phyloP scores from a whole-genome alignment of 2,888 invertebrate genomes.

The Netelia virgata region DNA sequence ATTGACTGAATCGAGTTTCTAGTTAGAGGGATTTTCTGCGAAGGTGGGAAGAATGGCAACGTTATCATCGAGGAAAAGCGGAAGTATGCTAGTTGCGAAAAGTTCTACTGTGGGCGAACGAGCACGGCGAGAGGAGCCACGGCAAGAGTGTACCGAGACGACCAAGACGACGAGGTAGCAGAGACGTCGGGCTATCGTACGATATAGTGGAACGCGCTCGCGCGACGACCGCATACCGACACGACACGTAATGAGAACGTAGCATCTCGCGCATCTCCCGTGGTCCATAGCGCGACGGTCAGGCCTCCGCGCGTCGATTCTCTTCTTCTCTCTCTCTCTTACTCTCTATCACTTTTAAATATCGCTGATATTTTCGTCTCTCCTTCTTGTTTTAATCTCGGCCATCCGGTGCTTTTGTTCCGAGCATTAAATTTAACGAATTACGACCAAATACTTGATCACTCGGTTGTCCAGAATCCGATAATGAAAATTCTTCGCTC shows the following conservation, averaged over 20 bases:
- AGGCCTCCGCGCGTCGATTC: conserved; percentile 42
- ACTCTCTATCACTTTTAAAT: background rate
- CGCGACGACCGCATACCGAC: conserved; percentile 81
- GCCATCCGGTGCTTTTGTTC: conserved; percentile 7
- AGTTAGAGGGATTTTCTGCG: background rate
- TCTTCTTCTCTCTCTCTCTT: background rate
- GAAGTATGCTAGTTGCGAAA: background rate
- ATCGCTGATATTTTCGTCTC: background rate
- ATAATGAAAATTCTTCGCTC: conserved; percentile 56
- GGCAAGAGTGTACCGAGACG: conserved; percentile 44
- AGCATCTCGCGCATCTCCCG: conserved; percentile 80
- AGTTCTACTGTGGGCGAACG: conserved; percentile 14
- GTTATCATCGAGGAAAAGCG: no score
- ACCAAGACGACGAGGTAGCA: conserved; percentile 51
- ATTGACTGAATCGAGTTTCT: background rate
- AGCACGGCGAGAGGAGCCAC: conserved; percentile 20
- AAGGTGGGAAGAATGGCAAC: no score
- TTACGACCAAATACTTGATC: conserved; percentile 10
- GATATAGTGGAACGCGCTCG: conserved; percentile 66
- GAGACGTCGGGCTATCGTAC: conserved; percentile 63
- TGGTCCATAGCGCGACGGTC: conserved; percentile 76
- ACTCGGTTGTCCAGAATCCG: conserved; percentile 16
- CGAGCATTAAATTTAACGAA: conserved; percentile 42
- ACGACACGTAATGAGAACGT: conserved; percentile 85
- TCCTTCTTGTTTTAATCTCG: conserved; percentile 13